These are phyloP conservation scores for Anthrax anthrax DNA, from an alignment of 2,888 invertebrate genomes.

Conservation along the genomic window DNA sequence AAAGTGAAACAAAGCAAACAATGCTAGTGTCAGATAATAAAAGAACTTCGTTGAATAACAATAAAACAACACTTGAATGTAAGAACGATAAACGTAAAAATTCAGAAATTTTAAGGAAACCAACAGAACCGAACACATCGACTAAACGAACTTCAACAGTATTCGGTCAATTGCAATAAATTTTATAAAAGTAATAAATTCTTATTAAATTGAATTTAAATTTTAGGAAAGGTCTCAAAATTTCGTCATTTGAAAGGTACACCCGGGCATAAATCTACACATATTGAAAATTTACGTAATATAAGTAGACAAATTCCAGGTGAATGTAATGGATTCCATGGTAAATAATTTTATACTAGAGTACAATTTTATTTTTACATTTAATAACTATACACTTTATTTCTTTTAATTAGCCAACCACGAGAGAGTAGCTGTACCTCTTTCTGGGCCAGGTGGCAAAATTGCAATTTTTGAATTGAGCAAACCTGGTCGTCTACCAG, in stretches of 20 bases:
- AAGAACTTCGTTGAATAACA: slow-evolving; percentile 28
- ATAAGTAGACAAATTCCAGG: slow-evolving; percentile 83
- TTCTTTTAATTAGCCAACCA: slow-evolving; percentile 63
- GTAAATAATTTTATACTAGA: too few relatives aligned
- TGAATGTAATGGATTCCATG: slow-evolving; percentile 87
- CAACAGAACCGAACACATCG: slow-evolving; percentile 34
- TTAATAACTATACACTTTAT: too few relatives aligned
- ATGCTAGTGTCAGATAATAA: slow-evolving; percentile 18
- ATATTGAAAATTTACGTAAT: slow-evolving; percentile 83
- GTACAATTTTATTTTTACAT: neutral
- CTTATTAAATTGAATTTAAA: too few relatives aligned
- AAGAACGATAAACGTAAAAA: slow-evolving; percentile 5
- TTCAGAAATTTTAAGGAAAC: slow-evolving; percentile 7
- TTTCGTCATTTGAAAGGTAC: slow-evolving; percentile 87
- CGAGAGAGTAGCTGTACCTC: slow-evolving; percentile 74
- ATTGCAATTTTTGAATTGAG: slow-evolving; percentile 73
- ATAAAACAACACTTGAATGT: slow-evolving; percentile 16
- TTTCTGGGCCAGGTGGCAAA: slow-evolving; percentile 82
- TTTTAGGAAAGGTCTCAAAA: slow-evolving; percentile 66
- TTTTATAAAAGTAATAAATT: too few relatives aligned
- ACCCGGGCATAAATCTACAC: slow-evolving; percentile 76
- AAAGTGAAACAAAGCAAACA: slow-evolving; percentile 14
- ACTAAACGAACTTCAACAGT: slow-evolving; percentile 77
- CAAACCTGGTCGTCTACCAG: slow-evolving; percentile 59
- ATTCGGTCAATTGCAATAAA: slow-evolving; percentile 51